Base-by-base conservation (phyloP, 2,113 vertebrate genomes). In the Oreotrochilus melanogaster region DNA sequence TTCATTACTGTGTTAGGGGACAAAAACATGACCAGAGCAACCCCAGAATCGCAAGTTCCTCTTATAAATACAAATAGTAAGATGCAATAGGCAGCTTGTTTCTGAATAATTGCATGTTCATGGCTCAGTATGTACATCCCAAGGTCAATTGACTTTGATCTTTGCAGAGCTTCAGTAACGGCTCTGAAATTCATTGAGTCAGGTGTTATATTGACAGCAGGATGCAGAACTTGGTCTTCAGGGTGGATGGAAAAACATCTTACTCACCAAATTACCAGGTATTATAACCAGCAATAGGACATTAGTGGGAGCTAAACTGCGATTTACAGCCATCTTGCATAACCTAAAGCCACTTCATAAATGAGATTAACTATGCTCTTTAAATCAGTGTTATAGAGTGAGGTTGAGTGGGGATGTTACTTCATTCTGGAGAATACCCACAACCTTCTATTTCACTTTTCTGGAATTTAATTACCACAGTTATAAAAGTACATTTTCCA, bases 291-390 rank as follows among this genome's bases (percentile, higher is more conserved):
- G 30, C 39, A 53, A 45, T 65, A 73, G 72, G 74, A 91, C 78
- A 92, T 92, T 89, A 89, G 54, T 54, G 54, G 57, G 45, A 88
- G 30, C 42, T 86, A 70, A 92, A 82, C 85, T 88, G 45, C 81
- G 87, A 65, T 92, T 95, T 90, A 79, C 71, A 88, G 35, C 53
- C 18, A 7, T 75, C 87, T 81, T 64, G 54, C 35, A 76, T 79
- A 96, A 96, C 70, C 65, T 91, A 82, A 92, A 92, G 62, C 45
- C 74, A 79, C 57, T 94, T 92, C 58, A 75, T 78, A 72, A 92
- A 89, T 60, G 48, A 88, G 56, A 60, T 85, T 87, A 89, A 78
- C 74, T 93, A 37, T 54, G 35, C 58, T 88, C 35, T 89, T 95
- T 88, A 92, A 89, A 75, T 90, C 61, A 60, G 43, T 37, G n/a